Evolutionary conservation across 1,140 invertebrate species (phyloP).

Genomic region (Lucilia cuprina): DNA sequence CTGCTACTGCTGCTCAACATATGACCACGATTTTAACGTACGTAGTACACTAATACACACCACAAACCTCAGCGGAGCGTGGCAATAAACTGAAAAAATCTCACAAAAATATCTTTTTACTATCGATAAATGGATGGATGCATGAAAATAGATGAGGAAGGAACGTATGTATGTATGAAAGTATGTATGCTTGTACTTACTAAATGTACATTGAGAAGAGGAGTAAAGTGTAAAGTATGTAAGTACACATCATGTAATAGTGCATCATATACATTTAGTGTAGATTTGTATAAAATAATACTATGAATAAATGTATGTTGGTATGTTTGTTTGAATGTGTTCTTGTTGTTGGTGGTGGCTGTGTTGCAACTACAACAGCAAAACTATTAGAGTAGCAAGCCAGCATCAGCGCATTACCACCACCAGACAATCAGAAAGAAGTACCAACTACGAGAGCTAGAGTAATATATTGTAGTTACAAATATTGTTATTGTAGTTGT

Average conservation of each 20-base stretch:
- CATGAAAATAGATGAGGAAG: neutral
- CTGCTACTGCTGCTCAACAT: neutral
- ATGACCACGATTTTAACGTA: constrained; percentile 47
- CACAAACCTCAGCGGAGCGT: constrained; percentile 53
- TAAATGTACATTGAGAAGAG: neutral
- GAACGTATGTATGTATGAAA: neutral
- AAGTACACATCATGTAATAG: neutral
- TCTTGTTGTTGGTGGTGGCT: neutral
- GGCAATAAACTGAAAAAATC: constrained; percentile 50
- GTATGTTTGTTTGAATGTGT: neutral
- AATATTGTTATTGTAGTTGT: neutral
- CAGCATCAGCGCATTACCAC: constrained; percentile 5
- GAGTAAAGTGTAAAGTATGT: neutral
- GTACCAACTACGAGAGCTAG: neutral
- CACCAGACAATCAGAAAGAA: neutral
- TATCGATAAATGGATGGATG: constrained; percentile 33
- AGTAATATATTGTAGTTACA: neutral
- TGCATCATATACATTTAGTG: neutral
- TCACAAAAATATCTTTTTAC: constrained; percentile 35
- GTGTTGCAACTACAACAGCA: neutral
- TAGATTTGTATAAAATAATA: neutral
- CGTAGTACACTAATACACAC: constrained; percentile 44
- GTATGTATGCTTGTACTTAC: neutral
- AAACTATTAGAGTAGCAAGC: neutral
- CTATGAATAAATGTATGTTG: neutral